Evolutionary conservation across 64 coral and sea anemone genomes (phyloP).

Genomic region (Cladopsammia gracilis): DNA sequence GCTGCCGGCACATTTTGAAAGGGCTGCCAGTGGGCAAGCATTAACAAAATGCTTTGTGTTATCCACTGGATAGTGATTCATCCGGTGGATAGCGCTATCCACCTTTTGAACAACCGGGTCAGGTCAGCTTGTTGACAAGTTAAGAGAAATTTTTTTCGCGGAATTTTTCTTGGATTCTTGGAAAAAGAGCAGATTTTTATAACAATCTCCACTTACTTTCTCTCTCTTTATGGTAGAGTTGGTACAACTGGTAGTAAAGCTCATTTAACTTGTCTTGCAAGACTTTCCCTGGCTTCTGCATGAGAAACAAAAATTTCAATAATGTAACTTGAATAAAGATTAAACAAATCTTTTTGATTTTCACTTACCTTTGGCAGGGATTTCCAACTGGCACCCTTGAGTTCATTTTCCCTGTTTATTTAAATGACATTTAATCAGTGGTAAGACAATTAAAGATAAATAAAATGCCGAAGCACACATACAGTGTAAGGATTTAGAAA

Average conservation of each 20-base stretch:
- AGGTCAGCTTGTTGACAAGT: no score
- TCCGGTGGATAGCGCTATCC: no score
- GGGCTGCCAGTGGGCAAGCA: no score
- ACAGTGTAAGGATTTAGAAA: no score
- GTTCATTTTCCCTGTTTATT: slow-evolving; percentile 68
- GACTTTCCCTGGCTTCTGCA: slow-evolving; percentile 95
- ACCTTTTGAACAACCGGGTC: no score
- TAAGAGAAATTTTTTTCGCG: no score
- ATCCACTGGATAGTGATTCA: no score
- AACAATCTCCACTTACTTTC: slow-evolving; percentile 42
- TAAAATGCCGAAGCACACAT: no score
- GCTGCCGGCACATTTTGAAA: no score
- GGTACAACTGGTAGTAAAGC: slow-evolving; percentile 82
- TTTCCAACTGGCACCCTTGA: slow-evolving; percentile 84
- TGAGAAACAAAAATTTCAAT: background rate
- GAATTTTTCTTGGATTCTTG: no score
- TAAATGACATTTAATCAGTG: background rate
- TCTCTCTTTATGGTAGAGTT: slow-evolving; percentile 78
- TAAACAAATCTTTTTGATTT: background rate
- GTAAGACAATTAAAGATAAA: no score
- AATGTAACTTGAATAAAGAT: background rate
- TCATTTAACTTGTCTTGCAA: slow-evolving; percentile 74
- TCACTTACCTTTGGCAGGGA: slow-evolving; percentile 85
- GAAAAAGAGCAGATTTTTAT: background rate
- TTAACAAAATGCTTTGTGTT: no score